These are phyloP conservation scores for Phrixothrix hirtus DNA, from an alignment of 2,888 invertebrate genomes.

Conservation along the genomic window DNA sequence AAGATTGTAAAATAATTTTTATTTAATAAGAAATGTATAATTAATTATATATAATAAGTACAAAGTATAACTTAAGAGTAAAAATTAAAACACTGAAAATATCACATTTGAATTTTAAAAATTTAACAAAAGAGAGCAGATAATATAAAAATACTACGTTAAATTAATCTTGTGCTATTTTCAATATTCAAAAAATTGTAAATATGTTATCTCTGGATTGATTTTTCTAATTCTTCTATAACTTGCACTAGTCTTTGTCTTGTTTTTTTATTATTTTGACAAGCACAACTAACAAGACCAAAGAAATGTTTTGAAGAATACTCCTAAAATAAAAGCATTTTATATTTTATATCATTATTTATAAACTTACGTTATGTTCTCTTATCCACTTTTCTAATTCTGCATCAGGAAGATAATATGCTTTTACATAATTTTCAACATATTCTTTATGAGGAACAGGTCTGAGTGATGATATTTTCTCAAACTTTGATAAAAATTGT, in stretches of 20 bases:
- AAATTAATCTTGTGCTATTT: not conserved
- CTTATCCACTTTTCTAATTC: conserved; percentile 88
- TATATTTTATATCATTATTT: too few species aligned
- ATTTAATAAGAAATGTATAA: too few species aligned
- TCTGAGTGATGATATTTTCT: conserved; percentile 79
- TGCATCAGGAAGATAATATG: conserved; percentile 89
- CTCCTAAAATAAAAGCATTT: conserved; percentile 67
- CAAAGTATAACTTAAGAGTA: too few species aligned
- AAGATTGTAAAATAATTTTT: too few species aligned
- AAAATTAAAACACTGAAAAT: too few species aligned
- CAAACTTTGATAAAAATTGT: conserved; percentile 88
- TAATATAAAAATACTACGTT: not conserved
- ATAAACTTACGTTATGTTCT: conserved; percentile 68
- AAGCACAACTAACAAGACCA: conserved; percentile 82
- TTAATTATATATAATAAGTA: too few species aligned
- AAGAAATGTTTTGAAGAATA: conserved; percentile 87
- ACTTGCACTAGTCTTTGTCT: conserved; percentile 75
- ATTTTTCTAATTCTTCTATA: conserved; percentile 63
- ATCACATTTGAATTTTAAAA: too few species aligned
- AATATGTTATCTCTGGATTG: conserved; percentile 29
- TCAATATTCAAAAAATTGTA: too few species aligned
- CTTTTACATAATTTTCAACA: conserved; percentile 94
- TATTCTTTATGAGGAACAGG: conserved; percentile 87
- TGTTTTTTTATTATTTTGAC: conserved; percentile 85
- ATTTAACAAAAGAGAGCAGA: too few species aligned